phyloP scores from a whole-genome alignment of 1,140 invertebrate species.

The Drosophila grimshawi region DNA sequence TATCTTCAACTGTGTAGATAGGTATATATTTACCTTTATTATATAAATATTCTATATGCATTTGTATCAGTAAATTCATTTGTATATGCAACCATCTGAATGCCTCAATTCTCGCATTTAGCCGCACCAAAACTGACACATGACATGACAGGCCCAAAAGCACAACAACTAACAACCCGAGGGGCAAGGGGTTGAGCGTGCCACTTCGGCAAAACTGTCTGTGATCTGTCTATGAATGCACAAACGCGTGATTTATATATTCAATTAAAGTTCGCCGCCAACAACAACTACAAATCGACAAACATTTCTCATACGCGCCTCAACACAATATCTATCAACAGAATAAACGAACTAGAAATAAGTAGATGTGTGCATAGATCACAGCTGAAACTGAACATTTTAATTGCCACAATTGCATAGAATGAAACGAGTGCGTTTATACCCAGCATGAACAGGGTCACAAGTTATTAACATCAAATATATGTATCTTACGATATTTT shows the following conservation, averaged over 20 bases:
- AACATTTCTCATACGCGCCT: slow-evolving; percentile 37
- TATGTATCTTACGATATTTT: no score
- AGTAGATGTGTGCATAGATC: slow-evolving; percentile 21
- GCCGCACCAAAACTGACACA: slow-evolving; percentile 63
- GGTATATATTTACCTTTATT: not conserved
- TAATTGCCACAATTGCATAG: slow-evolving; percentile 31
- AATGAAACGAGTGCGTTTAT: not conserved
- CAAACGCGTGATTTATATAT: slow-evolving; percentile 73
- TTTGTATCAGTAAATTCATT: not conserved
- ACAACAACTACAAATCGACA: slow-evolving; percentile 28
- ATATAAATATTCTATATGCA: not conserved
- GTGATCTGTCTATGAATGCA: slow-evolving; percentile 71
- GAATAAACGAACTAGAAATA: slow-evolving; percentile 25
- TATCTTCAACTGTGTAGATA: slow-evolving; percentile 15
- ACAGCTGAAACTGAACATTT: slow-evolving; percentile 21
- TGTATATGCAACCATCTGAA: slow-evolving; percentile 57
- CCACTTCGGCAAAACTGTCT: slow-evolving; percentile 45
- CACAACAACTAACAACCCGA: slow-evolving; percentile 4
- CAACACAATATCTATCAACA: slow-evolving; percentile 18
- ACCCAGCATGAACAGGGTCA: not conserved
- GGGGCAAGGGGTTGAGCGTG: not conserved
- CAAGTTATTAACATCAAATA: no score
- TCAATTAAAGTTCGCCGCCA: slow-evolving; percentile 67
- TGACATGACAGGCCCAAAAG: slow-evolving; percentile 65
- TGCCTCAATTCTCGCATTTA: slow-evolving; percentile 64